These are phyloP conservation scores for Haemorhous mexicanus DNA, from an alignment of 2,113 vertebrate species.

Conservation along the genomic window DNA sequence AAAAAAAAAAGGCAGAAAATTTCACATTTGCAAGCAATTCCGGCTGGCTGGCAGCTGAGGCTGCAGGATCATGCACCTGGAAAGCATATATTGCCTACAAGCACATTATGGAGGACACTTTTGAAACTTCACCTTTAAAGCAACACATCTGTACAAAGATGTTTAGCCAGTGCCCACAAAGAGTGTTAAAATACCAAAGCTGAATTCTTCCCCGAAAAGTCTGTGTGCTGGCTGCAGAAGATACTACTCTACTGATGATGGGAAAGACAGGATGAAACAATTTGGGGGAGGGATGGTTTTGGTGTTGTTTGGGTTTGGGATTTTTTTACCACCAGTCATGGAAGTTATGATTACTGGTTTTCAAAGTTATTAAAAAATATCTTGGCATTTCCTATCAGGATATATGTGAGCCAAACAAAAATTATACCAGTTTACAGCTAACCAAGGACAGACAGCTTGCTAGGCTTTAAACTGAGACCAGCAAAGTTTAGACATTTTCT, in stretches of 20 bases:
- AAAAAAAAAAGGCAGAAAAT: not conserved
- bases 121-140: not conserved
- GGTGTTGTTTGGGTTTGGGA: rapidly evolving
- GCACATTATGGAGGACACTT: not conserved
- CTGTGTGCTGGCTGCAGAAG: not conserved
- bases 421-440: not conserved
- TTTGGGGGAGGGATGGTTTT: not conserved
- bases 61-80: not conserved
- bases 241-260: not conserved
- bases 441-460: not conserved
- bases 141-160: not conserved
- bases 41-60: not conserved
- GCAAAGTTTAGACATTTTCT: not conserved
- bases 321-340: not conserved
- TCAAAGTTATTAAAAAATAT: not conserved
- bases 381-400: constrained; percentile 1
- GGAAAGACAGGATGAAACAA: not conserved
- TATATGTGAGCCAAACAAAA: not conserved
- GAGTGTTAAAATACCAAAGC: not conserved
- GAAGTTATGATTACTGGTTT: not conserved
- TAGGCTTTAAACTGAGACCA: not conserved
- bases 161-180: not conserved
- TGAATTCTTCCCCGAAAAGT: not conserved
- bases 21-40: not conserved
- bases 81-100: not conserved